Evolutionary conservation across 2,797 vertebrate genomes (phyloP).

Genomic region (Oophaga sylvatica): DNA sequence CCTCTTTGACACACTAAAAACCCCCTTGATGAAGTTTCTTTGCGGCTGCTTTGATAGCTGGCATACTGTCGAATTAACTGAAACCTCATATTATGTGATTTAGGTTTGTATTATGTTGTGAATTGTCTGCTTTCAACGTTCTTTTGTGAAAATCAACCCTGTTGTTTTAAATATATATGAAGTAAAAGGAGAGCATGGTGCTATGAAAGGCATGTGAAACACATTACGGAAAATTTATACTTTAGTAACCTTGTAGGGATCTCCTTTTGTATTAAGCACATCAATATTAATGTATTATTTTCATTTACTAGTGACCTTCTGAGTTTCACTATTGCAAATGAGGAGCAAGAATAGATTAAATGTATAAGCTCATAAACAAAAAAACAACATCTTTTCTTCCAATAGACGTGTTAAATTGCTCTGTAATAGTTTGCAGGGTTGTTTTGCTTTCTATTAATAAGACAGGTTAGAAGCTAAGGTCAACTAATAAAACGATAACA

Average conservation of each 20-base stretch:
- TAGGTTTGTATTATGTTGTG: conserved; percentile 22
- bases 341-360: conserved; percentile 22
- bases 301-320: conserved; percentile 40
- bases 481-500: conserved; percentile 47
- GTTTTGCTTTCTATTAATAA: conserved; percentile 43
- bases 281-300: conserved; percentile 15
- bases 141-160: conserved; percentile 25
- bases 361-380: conserved; percentile 22
- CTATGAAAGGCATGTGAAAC: conserved; percentile 16
- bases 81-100: conserved; percentile 1
- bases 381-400: conserved; percentile 24
- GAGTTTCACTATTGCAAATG: conserved; percentile 10
- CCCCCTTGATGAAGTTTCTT: not conserved
- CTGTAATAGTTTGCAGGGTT: conserved; percentile 30
- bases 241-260: conserved; percentile 25
- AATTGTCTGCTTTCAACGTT: not conserved
- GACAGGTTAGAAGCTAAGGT: conserved; percentile 50
- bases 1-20: conserved; percentile 8
- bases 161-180: conserved; percentile 42
- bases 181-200: conserved; percentile 23
- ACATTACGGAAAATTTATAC: conserved; percentile 34
- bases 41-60: not conserved
- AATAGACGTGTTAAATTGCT: conserved; percentile 31
- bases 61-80: not conserved
- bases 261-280: conserved; percentile 36